phyloP scores from a whole-genome alignment of 2,888 invertebrate genomes.

The Cephus nigrinus region DNA sequence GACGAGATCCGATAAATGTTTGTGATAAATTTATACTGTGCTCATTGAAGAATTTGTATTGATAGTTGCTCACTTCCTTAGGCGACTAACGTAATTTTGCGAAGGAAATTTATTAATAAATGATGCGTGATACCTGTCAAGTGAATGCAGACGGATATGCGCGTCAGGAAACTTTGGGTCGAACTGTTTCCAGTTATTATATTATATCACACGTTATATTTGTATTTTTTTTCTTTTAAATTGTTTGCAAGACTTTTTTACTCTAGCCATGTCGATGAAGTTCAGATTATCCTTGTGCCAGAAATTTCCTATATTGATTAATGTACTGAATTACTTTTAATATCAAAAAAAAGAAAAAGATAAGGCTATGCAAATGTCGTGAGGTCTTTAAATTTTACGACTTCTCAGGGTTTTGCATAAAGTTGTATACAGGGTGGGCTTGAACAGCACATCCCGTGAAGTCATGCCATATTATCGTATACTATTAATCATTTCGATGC shows the following conservation, averaged over 20 bases:
- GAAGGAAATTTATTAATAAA: background rate
- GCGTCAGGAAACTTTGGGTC: background rate
- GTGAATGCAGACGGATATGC: no score
- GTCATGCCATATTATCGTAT: background rate
- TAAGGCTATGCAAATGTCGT: background rate
- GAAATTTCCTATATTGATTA: slow-evolving; percentile 37
- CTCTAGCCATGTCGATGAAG: background rate
- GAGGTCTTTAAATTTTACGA: background rate
- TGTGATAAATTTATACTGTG: background rate
- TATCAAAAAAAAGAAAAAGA: slow-evolving; percentile 10
- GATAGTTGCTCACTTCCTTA: background rate
- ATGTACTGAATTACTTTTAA: slow-evolving; percentile 41
- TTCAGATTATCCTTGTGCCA: slow-evolving; percentile 42
- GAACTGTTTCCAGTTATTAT: background rate
- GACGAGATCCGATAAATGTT: background rate
- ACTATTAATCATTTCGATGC: background rate
- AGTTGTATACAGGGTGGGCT: background rate
- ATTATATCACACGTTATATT: background rate
- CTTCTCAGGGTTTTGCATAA: background rate
- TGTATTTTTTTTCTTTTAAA: background rate
- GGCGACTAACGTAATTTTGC: background rate
- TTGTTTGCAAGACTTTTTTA: background rate
- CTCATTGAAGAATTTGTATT: background rate
- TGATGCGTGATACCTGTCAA: background rate
- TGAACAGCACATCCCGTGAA: background rate